Conservation (phyloP, 2,113 vertebrate species). For the Tetraodon nigroviridis region DNA sequence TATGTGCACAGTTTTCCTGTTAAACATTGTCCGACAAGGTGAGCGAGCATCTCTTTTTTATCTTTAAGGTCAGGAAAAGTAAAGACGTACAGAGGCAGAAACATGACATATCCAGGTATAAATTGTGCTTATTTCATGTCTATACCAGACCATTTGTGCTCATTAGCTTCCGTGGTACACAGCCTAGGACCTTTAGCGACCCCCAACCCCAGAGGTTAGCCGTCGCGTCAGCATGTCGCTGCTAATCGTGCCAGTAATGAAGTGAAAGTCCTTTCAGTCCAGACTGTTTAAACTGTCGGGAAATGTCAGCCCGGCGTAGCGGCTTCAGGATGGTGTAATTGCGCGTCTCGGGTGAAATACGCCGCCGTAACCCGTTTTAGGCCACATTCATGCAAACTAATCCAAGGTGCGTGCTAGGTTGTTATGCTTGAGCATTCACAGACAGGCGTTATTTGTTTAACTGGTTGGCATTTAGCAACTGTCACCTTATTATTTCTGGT, state of each 20-base stretch:
- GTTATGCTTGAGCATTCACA: constrained; percentile 4
- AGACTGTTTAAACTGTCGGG: constrained; percentile 11
- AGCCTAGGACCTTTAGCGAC: neutral
- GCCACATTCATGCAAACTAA: neutral
- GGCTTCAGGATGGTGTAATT: constrained; percentile 4
- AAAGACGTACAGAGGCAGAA: no score
- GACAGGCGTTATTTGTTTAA: constrained; percentile 1
- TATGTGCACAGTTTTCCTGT: no score
- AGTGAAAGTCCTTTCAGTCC: constrained; percentile 14
- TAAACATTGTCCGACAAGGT: no score
- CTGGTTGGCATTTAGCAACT: neutral
- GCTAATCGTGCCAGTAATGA: constrained; percentile 23
- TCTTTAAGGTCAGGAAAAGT: no score
- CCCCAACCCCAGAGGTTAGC: constrained; percentile 6
- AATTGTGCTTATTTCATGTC: no score
- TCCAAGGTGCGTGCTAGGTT: neutral
- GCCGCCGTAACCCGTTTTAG: neutral
- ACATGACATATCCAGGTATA: no score
- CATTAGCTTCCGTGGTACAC: neutral
- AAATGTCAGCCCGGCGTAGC: constrained; percentile 27
- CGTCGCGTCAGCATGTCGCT: neutral
- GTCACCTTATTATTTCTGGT: neutral
- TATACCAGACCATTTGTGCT: no score
- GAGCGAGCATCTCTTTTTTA: no score
- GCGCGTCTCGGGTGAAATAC: constrained; percentile 6